Evolutionary conservation across 2,797 vertebrate species (phyloP), one percentile per base, ranked within the genome.

Genomic region (Gymnodraco acuticeps): DNA sequence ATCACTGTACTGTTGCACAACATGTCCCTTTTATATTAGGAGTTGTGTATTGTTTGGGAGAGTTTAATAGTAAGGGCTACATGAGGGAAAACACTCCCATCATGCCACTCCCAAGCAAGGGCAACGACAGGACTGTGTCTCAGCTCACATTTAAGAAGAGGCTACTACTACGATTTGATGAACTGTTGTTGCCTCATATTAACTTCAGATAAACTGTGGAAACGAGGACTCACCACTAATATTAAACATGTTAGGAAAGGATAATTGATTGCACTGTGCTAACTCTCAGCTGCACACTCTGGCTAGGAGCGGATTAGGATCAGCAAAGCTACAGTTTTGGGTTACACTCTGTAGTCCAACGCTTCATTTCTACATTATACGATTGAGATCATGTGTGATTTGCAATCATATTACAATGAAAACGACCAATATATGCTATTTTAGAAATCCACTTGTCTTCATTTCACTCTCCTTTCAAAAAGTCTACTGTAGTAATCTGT

Each of bases 391-490:
- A 19, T 43, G 59, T 7, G 10, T 3, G 14, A 46, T 8, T 48
- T 17, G 3, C 23, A 27, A 27, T 27, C 8, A n/a, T 16, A n/a
- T 48, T 17, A 48, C 53, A 33, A 17, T 17, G 27, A 17, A 55
- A 16, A 54, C 4, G 7, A 16, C 13, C 10, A 50, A 13, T 47
- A 27, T 31, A 10, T 31, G 10, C 48, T 63, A 23, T 52, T 64
- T 33, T 33, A 31, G 53, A 17, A 47, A 43, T 23, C 20, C 10
- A 23, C 0, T 17, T 73, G 45, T 51, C 33, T 19, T 16, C 65
- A 52, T 68, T 23, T 58, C 63, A 55, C 58, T 75, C 59, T 42
- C n/a, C 7, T 46, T 20, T 69, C 46, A n/a, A 43, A 38, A 47
- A 0, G 1, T 73, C 45, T 41, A 4, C 27, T 54, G 27, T 9